Evolutionary conservation across 2,888 invertebrate species (phyloP), one percentile per base, ranked within the genome.

Genomic region (Drosophila paranaensis): DNA sequence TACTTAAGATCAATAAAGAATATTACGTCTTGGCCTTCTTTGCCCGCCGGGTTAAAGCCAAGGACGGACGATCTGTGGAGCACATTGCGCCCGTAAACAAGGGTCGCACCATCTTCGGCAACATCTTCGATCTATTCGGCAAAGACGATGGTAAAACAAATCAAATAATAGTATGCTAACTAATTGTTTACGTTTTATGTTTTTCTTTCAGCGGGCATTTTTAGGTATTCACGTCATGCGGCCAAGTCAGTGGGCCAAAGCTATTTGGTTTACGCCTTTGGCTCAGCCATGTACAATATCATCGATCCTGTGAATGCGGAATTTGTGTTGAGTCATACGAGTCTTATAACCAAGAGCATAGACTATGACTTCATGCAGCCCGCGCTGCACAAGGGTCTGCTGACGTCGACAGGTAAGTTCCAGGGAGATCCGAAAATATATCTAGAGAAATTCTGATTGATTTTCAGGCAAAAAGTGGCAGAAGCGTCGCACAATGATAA

Each of bases 401-500:
- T 91, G 45, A 90, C 85, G 2, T 73, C 87, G 10, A 61, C 82
- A 43, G 89, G 88, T 80, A 48, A 66, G 13, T 2, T 0, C 10
- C 4, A 20, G 35, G 10, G 3, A 27, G 27, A 20, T 20, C 25
- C 14, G 4, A 9, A 5, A 30, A n/a, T 0, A 20, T 20, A 20
- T 16, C 13, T 8, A 51, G 14, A 35, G 2, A 35, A 3, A 9
- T 8, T 0, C 33, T 25, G 6, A 16, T 6, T 11, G 8, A 8
- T 27, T 4, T 30, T 0, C 9, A 89, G 89, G 72, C 58, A 74
- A 88, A 54, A 91, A 91, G 62, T 91, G 91, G 91, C 90, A 91
- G 46, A 58, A 56, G 0, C 79, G 91, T 6, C 66, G 88, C 0
- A 71, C 58, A 6, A 70, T 82, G 82, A 71, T 82, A 33, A 69